Evolutionary conservation across 2,113 vertebrate genomes (phyloP).

Genomic region (Channa argus): DNA sequence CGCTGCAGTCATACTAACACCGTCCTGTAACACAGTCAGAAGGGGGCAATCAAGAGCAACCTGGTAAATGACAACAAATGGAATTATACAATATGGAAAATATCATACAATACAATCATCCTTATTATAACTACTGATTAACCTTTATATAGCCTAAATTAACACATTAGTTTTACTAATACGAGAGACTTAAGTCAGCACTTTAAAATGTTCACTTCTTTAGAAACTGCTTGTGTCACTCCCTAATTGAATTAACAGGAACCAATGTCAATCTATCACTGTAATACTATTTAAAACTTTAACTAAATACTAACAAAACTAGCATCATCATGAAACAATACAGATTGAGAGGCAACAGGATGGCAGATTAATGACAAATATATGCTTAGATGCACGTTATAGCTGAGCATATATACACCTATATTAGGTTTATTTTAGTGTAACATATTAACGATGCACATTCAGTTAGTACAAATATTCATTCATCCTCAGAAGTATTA

Average conservation of each 20-base stretch:
- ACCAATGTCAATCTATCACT: slow-evolving; percentile 54
- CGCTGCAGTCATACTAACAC: slow-evolving; percentile 84
- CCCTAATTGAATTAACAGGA: slow-evolving; percentile 48
- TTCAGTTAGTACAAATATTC: too few relatives aligned
- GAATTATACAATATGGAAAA: background rate
- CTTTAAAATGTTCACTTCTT: slow-evolving; percentile 13
- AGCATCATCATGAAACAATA: background rate
- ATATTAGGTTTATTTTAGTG: too few relatives aligned
- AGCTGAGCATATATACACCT: background rate
- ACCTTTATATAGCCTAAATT: slow-evolving; percentile 7
- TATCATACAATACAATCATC: too few relatives aligned
- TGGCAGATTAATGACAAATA: slow-evolving; percentile 19
- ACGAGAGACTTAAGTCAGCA: slow-evolving; percentile 16
- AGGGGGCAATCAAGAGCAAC: slow-evolving; percentile 36
- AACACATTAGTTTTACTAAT: slow-evolving; percentile 29
- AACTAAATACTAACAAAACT: slow-evolving; percentile 48
- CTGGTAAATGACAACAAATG: background rate
- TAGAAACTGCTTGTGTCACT: background rate
- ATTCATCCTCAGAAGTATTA: too few relatives aligned
- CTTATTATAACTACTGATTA: background rate
- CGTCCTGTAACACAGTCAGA: slow-evolving; percentile 78
- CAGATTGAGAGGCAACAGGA: background rate
- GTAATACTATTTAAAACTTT: slow-evolving; percentile 22
- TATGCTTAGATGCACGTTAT: background rate
- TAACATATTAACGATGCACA: too few relatives aligned